Percentiles rank a stretch among this genome's conserved stretches.
These are phyloP conservation scores for Henricia sp. DNA, from an alignment of 53 echinoderm and acorn worm genomes.

Conservation along the genomic window DNA sequence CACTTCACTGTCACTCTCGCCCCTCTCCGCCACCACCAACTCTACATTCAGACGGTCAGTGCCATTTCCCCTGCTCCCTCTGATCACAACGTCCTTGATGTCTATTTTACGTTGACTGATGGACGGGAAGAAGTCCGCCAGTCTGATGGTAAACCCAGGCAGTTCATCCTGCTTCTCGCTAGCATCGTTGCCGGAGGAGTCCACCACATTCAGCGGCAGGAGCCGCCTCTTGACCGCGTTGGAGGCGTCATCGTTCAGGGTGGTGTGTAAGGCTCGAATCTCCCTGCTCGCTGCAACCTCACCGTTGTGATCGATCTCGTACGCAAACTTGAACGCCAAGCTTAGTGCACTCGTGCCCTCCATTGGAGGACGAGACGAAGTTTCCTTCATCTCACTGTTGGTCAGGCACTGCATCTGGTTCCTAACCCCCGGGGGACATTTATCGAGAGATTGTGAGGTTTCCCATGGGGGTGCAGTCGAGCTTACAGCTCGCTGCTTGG, in stretches of 20 bases:
- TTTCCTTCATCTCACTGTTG: conserved; percentile 31
- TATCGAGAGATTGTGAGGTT: neutral
- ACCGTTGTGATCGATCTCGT: conserved; percentile 54
- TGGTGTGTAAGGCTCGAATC: conserved; percentile 48
- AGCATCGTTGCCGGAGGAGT: conserved; percentile 38
- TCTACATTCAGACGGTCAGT: conserved; percentile 48
- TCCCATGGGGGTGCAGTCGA: conserved; percentile 13
- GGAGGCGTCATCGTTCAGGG: neutral
- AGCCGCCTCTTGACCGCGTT: conserved; percentile 41
- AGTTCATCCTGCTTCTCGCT: conserved; percentile 37
- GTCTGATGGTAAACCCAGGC: conserved; percentile 23
- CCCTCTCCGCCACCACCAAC: conserved; percentile 20
- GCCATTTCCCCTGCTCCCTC: conserved; percentile 35
- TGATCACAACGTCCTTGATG: conserved; percentile 48
- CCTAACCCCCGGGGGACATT: neutral
- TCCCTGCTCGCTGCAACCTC: conserved; percentile 53
- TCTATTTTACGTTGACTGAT: conserved; percentile 38
- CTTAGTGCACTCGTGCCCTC: conserved; percentile 25
- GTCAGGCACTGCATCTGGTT: conserved; percentile 58
- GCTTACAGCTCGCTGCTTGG: conserved; percentile 5
- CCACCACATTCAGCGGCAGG: conserved; percentile 42
- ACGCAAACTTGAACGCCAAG: conserved; percentile 49
- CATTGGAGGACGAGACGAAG: conserved; percentile 5
- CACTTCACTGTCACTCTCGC: neutral
- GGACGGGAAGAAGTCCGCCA: conserved; percentile 45